Percentiles rank a stretch among this genome's conserved stretches.
Evolutionary conservation across 92 coral and sea anemone species (phyloP).

Genomic region (Phenganax marumi): DNA sequence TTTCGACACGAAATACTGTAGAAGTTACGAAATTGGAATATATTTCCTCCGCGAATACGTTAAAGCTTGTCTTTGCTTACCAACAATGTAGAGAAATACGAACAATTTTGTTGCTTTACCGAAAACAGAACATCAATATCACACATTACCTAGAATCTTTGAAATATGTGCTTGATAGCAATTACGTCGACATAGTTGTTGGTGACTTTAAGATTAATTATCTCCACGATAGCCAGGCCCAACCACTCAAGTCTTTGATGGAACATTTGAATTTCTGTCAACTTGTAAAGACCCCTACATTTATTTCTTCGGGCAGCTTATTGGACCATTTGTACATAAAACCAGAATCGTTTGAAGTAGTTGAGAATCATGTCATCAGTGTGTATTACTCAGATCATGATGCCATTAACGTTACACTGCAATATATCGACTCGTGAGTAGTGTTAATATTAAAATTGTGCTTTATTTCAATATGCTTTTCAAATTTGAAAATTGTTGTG

Average conservation of each 20-base stretch:
- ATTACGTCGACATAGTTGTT: background rate
- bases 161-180: background rate
- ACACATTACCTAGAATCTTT: constrained; percentile 10
- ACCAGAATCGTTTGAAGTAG: constrained; percentile 1
- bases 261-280: constrained; percentile 49
- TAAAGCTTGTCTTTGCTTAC: background rate
- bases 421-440: background rate
- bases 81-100: constrained; percentile 6
- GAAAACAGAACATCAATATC: constrained; percentile 10
- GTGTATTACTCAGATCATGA: constrained; percentile 70
- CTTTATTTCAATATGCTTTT: constrained; percentile 7
- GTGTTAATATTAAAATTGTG: background rate
- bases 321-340: constrained; percentile 66
- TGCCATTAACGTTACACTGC: constrained; percentile 54
- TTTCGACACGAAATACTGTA: background rate
- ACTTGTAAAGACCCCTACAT: constrained; percentile 57
- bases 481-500: background rate
- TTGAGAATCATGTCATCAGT: constrained; percentile 46
- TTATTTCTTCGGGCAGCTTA: constrained; percentile 62
- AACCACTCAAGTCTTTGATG: constrained; percentile 55
- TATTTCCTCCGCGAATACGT: background rate
- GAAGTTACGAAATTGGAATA: constrained; percentile 9
- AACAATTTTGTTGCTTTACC: constrained; percentile 16
- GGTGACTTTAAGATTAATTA: constrained; percentile 48
- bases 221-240: constrained; percentile 38